These are phyloP conservation scores for Sander vitreus DNA, from an alignment of 2,113 vertebrate species.

Conservation along the genomic window DNA sequence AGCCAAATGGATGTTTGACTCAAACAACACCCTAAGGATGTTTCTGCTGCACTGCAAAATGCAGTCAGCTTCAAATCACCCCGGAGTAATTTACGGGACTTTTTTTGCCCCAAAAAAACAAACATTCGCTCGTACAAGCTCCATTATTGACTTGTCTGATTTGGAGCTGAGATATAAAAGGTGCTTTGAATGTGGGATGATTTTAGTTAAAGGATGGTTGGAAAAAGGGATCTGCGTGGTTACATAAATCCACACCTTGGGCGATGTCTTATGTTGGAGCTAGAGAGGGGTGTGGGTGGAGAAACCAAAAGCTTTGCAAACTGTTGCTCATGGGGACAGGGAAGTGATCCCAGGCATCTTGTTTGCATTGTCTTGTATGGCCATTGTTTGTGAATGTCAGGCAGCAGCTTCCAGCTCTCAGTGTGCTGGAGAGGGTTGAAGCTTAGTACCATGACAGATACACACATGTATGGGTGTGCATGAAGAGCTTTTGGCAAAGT, in stretches of 20 bases:
- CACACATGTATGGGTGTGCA: conserved; percentile 22
- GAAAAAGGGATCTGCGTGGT: conserved; percentile 44
- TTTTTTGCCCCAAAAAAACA: conserved; percentile 20
- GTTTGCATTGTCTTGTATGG: conserved; percentile 73
- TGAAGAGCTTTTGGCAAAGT: conserved; percentile 40
- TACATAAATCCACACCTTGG: conserved; percentile 71
- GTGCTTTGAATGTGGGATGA: conserved; percentile 50
- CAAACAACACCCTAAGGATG: conserved; percentile 68
- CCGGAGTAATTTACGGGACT: conserved; percentile 38
- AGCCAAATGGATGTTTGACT: conserved; percentile 75
- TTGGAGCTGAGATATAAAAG: conserved; percentile 43
- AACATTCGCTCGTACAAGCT: conserved; percentile 23
- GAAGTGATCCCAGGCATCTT: conserved; percentile 72
- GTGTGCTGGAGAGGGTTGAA: conserved; percentile 63
- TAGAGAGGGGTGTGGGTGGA: conserved; percentile 53
- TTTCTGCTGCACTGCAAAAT: conserved; percentile 51
- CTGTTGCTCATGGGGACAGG: conserved; percentile 64
- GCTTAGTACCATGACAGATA: conserved; percentile 48
- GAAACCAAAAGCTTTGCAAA: conserved; percentile 52
- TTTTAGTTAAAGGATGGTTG: conserved; percentile 42
- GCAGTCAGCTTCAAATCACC: conserved; percentile 40
- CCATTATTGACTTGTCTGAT: conserved; percentile 42
- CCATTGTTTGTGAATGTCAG: conserved; percentile 78
- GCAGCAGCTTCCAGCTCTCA: conserved; percentile 66
- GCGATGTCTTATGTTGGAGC: conserved; percentile 60